These are phyloP conservation scores for Thera britannica DNA, from an alignment of 2,888 invertebrate species.

Conservation along the genomic window DNA sequence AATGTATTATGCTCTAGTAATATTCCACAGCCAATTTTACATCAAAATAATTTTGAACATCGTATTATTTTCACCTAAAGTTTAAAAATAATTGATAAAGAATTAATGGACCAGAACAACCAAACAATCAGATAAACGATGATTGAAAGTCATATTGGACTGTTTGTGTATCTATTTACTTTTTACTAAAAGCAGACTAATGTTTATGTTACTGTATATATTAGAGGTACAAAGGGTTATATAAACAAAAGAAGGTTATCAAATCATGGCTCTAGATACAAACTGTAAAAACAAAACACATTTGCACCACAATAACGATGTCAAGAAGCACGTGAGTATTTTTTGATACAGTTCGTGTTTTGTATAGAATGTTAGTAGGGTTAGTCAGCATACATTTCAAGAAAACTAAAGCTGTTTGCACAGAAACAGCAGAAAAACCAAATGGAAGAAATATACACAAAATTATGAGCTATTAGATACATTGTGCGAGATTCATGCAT, in stretches of 20 bases:
- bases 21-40: neutral
- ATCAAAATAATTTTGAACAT: neutral
- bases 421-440: conserved; percentile 8
- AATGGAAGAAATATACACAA: conserved; percentile 3
- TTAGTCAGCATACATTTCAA: neutral
- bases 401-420: neutral
- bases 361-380: neutral
- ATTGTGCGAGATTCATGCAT: conserved; percentile 43
- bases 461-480: conserved; percentile 28
- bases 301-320: neutral
- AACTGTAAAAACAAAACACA: conserved; percentile 1
- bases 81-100: conserved; percentile 5
- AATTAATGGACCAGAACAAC: conserved; percentile 2
- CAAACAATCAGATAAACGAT: conserved; percentile 3
- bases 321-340: neutral
- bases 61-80: neutral
- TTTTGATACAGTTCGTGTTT: neutral
- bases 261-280: conserved; percentile 10
- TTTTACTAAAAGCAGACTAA: conserved; percentile 10
- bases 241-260: conserved; percentile 22
- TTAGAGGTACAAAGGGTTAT: conserved; percentile 7
- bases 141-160: conserved; percentile 11
- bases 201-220: conserved; percentile 12
- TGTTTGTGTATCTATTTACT: conserved; percentile 6
- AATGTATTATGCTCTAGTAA: neutral